Base-by-base conservation (phyloP, 2,113 vertebrate species). In the Fregata magnificens region DNA sequence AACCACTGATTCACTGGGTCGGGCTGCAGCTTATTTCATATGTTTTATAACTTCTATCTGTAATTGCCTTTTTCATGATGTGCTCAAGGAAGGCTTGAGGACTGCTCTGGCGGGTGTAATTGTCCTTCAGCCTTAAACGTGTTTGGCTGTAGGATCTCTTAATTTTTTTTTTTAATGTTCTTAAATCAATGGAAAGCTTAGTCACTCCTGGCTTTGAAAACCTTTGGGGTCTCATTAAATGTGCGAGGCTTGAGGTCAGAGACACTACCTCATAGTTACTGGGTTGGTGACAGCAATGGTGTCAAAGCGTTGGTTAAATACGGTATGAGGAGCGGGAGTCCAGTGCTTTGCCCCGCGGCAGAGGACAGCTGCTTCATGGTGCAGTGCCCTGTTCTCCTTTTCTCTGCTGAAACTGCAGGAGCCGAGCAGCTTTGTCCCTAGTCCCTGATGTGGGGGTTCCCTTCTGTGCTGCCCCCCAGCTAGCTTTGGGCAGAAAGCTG, bases 181-280 rank as follows among this genome's bases (percentile, higher is more conserved):
- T 90, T 82, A 82, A 92, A 55, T 86, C 56, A 28, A 11, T 38
- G 89, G 92, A 70, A 95, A 94, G 76, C 92, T 95, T 86, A 82
- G 84, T 97, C 92, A 96, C 77, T 83, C 32, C 94, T 93, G 90
- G 80, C 84, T 85, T 50, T n/a, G 65, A 34, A 95, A 88, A 49
- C 74, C 90, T 90, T 93, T 52, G 63, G 94, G 88, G 92, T 95
- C 88, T 94, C 80, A 52, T 95, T 93, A 96, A 95, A 95, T 32
- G 70, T 16, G 28, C 18, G 10, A 86, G 71, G 85, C 63, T 62
- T 83, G 86, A 95, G 92, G 55, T 97, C 90, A 96, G 92, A 95
- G 95, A 92, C 92, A 47, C 90, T 94, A 87, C 88, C 91, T 97
- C 94, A 94, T 95, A 38, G 69, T 82, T 81, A 85, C 88, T 88